Percentiles rank a stretch among this genome's conserved stretches.
Evolutionary conservation across 2,797 vertebrate genomes (phyloP).

Genomic region (Esox lucius): DNA sequence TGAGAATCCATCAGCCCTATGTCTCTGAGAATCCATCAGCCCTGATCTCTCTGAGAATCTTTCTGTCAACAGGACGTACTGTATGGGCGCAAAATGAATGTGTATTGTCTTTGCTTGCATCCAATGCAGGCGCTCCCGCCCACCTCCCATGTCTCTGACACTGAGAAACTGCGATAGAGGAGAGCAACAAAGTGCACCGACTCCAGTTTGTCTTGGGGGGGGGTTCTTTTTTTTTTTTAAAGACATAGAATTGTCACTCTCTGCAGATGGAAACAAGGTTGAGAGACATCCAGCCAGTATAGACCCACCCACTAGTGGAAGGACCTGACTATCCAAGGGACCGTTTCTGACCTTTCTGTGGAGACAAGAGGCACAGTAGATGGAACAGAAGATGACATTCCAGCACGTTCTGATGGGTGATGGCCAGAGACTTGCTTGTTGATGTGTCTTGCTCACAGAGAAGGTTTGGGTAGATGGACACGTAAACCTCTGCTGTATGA

Average conservation of each 20-base stretch:
- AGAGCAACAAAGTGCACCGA: background rate
- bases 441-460: background rate
- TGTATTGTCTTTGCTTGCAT: conserved; percentile 38
- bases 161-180: background rate
- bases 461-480: background rate
- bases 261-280: background rate
- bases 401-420: background rate
- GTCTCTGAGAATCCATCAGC: no score
- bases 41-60: conserved; percentile 22
- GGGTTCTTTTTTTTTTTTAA: background rate
- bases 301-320: no score
- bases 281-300: no score
- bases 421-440: background rate
- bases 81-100: conserved; percentile 44
- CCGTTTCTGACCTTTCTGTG: background rate
- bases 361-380: background rate
- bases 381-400: background rate
- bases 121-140: conserved; percentile 21
- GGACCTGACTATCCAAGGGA: background rate
- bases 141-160: background rate
- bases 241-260: background rate
- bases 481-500: background rate
- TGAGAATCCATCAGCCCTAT: no score
- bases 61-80: conserved; percentile 29
- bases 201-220: background rate